Evolutionary conservation across 1,140 invertebrate genomes (phyloP).

Genomic region (Caenorhabditis tropicalis): DNA sequence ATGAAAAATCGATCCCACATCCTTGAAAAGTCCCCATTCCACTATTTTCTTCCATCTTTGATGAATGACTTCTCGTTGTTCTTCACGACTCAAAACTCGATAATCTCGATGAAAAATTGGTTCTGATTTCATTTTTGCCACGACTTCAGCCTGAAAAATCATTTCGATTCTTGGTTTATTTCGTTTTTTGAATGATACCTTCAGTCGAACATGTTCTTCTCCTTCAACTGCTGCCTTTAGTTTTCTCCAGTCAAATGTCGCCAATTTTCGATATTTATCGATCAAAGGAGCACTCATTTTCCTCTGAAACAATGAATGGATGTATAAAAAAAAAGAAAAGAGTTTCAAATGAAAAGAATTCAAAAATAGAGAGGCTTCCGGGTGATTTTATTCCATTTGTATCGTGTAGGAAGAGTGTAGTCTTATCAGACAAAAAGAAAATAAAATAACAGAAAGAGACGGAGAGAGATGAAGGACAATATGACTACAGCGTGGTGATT

Average conservation of each 20-base stretch:
- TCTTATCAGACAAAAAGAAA: constrained; percentile 10
- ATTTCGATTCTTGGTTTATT: background rate
- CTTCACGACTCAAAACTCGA: constrained; percentile 77
- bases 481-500: constrained; percentile 23
- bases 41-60: constrained; percentile 77
- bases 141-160: constrained; percentile 80
- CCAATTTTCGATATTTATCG: constrained; percentile 77
- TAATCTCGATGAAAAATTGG: constrained; percentile 79
- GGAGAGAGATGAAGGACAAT: background rate
- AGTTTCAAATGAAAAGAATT: background rate
- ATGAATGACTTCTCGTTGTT: constrained; percentile 77
- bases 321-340: background rate
- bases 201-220: constrained; percentile 79
- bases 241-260: constrained; percentile 83
- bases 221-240: constrained; percentile 81
- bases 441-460: background rate
- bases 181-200: constrained; percentile 74
- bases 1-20: constrained; percentile 69
- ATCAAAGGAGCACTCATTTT: constrained; percentile 35
- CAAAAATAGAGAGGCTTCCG: no score
- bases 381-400: background rate
- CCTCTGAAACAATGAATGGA: background rate
- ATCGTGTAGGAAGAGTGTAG: constrained; percentile 3
- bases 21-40: constrained; percentile 77
- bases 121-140: constrained; percentile 82